Percentiles rank a stretch among this genome's conserved stretches.
phyloP scores from a whole-genome alignment of 2,113 vertebrate genomes.

The Hyla sarda region DNA sequence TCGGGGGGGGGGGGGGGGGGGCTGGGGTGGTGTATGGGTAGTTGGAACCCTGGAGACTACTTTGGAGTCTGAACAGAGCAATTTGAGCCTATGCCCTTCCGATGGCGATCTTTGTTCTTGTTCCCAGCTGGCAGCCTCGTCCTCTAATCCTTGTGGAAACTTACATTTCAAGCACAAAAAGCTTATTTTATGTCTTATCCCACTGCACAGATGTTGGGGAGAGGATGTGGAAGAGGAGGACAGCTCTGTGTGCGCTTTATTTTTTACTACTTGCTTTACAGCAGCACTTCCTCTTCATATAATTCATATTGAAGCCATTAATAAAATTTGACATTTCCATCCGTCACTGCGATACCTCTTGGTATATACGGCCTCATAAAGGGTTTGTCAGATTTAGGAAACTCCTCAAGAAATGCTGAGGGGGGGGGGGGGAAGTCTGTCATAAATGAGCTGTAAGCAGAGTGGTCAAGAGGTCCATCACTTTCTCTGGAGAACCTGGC shows the following conservation, averaged over 20 bases:
- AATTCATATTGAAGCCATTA: neutral
- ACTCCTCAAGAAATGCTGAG: neutral
- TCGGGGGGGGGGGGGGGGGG: too few species aligned
- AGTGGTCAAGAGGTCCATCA: too few species aligned
- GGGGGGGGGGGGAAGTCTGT: too few species aligned
- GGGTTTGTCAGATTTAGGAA: neutral
- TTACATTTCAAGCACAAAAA: constrained; percentile 63
- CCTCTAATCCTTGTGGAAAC: constrained; percentile 62
- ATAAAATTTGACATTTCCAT: neutral
- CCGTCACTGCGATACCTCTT: neutral
- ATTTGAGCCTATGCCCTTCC: neutral
- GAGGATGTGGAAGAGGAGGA: neutral
- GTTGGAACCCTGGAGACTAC: constrained; percentile 35
- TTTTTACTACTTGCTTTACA: constrained; percentile 61
- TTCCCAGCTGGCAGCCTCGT: constrained; percentile 64
- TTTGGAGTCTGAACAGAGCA: constrained; percentile 19
- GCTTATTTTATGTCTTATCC: constrained; percentile 64
- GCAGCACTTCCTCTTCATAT: neutral
- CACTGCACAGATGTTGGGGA: constrained; percentile 65
- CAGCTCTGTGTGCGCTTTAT: constrained; percentile 34
- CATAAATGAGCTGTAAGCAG: neutral
- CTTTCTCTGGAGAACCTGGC: neutral
- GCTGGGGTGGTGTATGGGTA: too few species aligned
- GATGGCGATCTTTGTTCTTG: constrained; percentile 59
- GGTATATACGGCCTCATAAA: neutral